phyloP scores from a whole-genome alignment of 2,797 vertebrate genomes.

The Apogon talboti region DNA sequence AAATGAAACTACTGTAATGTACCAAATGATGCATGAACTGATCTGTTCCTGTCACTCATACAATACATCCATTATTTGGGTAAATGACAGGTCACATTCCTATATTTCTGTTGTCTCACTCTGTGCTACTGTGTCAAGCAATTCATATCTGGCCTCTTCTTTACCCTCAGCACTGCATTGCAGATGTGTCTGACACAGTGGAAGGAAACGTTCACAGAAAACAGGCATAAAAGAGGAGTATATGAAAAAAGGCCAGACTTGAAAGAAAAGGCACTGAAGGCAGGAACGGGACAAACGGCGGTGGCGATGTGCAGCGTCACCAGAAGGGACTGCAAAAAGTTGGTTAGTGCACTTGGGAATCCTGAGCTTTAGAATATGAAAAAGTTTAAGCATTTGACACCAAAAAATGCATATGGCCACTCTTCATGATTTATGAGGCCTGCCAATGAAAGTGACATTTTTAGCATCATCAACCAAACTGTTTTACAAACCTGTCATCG shows the following conservation, averaged over 20 bases:
- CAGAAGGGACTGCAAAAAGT: constrained; percentile 20
- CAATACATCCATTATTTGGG: constrained; percentile 53
- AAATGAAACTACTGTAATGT: constrained; percentile 12
- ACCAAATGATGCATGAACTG: constrained; percentile 53
- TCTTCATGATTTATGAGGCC: constrained; percentile 63
- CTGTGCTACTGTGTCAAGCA: constrained; percentile 30
- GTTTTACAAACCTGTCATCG: constrained; percentile 35
- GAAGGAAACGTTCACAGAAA: constrained; percentile 68
- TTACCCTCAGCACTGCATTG: constrained; percentile 81
- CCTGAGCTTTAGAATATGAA: constrained; percentile 4
- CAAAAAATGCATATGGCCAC: constrained; percentile 29
- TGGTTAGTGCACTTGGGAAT: constrained; percentile 8
- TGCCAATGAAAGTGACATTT: constrained; percentile 51
- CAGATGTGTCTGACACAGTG: constrained; percentile 77
- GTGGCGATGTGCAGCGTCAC: constrained; percentile 11
- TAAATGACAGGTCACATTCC: constrained; percentile 56
- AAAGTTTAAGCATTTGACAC: constrained; percentile 47
- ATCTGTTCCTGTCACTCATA: constrained; percentile 55
- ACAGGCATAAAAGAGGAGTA: constrained; percentile 50
- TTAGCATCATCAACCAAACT: constrained; percentile 47
- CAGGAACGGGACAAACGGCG: constrained; percentile 9
- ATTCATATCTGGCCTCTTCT: constrained; percentile 44
- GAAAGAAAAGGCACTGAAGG: constrained; percentile 37
- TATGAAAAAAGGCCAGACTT: constrained; percentile 38
- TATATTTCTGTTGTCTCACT: constrained; percentile 13